phyloP scores from a whole-genome alignment of 1,140 invertebrate species.

The Aricia agestis region DNA sequence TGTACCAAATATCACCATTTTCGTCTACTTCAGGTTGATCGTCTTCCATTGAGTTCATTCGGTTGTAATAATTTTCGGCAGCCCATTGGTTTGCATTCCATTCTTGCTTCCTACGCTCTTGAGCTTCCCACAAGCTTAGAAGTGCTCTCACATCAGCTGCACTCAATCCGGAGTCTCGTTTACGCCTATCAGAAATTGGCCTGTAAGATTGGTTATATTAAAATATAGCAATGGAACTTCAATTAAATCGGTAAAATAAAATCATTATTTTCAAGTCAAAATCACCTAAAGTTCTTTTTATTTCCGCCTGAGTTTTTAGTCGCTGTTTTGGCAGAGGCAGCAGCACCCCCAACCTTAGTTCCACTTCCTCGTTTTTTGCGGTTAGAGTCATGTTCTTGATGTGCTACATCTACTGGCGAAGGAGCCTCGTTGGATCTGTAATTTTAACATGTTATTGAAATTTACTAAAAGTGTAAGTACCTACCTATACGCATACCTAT shows the following conservation, averaged over 20 bases:
- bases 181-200: conserved; percentile 65
- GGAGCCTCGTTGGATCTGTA: conserved; percentile 38
- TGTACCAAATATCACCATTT: conserved; percentile 67
- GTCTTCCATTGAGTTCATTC: conserved; percentile 53
- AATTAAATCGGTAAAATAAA: no score
- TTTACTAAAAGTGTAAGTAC: no score
- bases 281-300: conserved; percentile 68
- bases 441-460: neutral
- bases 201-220: conserved; percentile 34
- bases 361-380: conserved; percentile 65
- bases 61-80: conserved; percentile 62
- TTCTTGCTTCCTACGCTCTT: conserved; percentile 70
- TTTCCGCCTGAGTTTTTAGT: conserved; percentile 65
- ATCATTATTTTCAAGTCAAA: no score
- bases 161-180: conserved; percentile 70
- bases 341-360: conserved; percentile 62
- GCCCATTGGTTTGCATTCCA: conserved; percentile 65
- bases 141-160: conserved; percentile 69
- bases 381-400: conserved; percentile 52
- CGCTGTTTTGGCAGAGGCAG: conserved; percentile 61
- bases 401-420: conserved; percentile 50
- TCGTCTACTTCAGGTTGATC: conserved; percentile 65
- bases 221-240: neutral
- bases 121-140: conserved; percentile 71
- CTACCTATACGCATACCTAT: no score